A percentile compares a stretch with the other conserved stretches of the same genome.
Evolutionary conservation across 2,888 invertebrate species (phyloP).

Genomic region (Iselma pallidipennis): DNA sequence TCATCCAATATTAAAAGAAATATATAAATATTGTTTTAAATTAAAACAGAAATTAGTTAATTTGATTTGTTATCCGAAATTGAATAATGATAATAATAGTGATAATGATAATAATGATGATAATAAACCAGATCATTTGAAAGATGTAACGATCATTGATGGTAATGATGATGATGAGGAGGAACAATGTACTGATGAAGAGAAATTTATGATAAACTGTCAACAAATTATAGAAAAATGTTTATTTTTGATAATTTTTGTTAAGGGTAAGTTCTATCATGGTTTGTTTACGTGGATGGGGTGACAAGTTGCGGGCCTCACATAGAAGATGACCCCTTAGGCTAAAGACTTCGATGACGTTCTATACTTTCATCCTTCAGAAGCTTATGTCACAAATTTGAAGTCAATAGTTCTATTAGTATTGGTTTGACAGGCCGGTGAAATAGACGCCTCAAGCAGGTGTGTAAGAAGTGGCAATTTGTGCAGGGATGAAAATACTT

Average conservation of each 20-base stretch:
- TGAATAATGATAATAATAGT: conserved; percentile 24
- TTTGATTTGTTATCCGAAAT: conserved; percentile 36
- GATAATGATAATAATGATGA: conserved; percentile 31
- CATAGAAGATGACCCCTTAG: too few relatives aligned
- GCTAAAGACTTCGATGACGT: too few relatives aligned
- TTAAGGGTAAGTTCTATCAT: conserved; percentile 55
- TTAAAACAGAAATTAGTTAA: conserved; percentile 47
- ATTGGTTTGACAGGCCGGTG: too few relatives aligned
- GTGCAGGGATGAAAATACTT: too few relatives aligned
- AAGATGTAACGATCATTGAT: too few relatives aligned
- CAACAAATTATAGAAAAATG: conserved; percentile 57
- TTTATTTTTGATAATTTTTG: conserved; percentile 58
- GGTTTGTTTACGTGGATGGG: too few relatives aligned
- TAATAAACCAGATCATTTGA: conserved; percentile 8
- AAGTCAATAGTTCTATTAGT: too few relatives aligned
- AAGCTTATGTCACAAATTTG: too few relatives aligned
- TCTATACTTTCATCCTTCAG: too few relatives aligned
- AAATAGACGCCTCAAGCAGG: too few relatives aligned
- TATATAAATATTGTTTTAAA: conserved; percentile 47
- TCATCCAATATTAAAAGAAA: conserved; percentile 46
- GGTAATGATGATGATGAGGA: conserved; percentile 25
- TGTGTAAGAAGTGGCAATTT: too few relatives aligned
- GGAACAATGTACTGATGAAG: conserved; percentile 21
- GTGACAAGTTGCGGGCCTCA: too few relatives aligned
- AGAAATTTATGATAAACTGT: conserved; percentile 50